Conservation (phyloP, 2,797 vertebrate species). For the Odontamblyopus lacepedii region DNA sequence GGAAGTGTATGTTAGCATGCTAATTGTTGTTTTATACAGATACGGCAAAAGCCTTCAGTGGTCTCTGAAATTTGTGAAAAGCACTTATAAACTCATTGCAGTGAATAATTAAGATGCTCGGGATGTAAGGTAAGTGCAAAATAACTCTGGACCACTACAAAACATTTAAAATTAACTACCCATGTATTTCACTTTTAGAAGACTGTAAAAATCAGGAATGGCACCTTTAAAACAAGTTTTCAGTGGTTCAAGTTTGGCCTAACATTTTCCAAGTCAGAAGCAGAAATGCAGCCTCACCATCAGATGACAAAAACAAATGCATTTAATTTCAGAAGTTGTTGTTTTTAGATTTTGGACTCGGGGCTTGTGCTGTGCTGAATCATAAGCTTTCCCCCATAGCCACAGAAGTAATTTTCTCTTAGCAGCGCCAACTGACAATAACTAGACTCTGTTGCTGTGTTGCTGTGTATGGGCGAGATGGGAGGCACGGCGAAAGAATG, state of each 20-base stretch:
- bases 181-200: no score
- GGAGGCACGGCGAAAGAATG: neutral
- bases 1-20: no score
- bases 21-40: no score
- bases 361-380: slow-evolving; percentile 32
- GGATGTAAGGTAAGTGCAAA: no score
- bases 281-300: neutral
- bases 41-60: no score
- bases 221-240: neutral
- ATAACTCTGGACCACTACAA: no score
- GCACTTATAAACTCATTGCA: no score
- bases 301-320: slow-evolving; percentile 49
- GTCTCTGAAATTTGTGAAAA: no score
- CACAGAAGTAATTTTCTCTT: slow-evolving; percentile 54
- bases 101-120: no score
- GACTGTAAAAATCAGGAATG: no score
- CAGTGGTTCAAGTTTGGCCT: neutral
- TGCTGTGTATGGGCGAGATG: slow-evolving; percentile 17
- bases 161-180: no score
- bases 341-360: slow-evolving; percentile 43
- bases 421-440: slow-evolving; percentile 57
- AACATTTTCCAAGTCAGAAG: neutral
- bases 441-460: slow-evolving; percentile 48
- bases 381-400: slow-evolving; percentile 38
- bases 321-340: slow-evolving; percentile 49